Evolutionary conservation across 2,888 invertebrate species (phyloP).

Genomic region (Zele albiditarsus): DNA sequence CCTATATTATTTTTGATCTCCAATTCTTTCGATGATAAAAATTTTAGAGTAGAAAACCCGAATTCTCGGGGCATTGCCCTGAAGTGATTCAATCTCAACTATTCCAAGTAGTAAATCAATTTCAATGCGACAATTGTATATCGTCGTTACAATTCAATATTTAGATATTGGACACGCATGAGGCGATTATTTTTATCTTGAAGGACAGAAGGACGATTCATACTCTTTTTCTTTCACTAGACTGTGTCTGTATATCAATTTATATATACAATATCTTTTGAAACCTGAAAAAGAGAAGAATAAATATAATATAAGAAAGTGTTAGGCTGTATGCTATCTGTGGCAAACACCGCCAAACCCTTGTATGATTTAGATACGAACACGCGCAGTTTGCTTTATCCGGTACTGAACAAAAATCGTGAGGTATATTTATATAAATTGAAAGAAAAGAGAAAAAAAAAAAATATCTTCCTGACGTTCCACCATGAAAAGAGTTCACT

Average conservation of each 20-base stretch:
- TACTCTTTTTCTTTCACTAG: neutral
- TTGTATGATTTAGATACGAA: slow-evolving; percentile 63
- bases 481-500: neutral
- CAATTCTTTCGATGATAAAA: too few species aligned
- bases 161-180: neutral
- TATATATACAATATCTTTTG: slow-evolving; percentile 1
- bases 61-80: too few species aligned
- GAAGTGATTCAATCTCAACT: too few species aligned
- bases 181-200: neutral
- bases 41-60: too few species aligned
- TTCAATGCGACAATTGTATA: too few species aligned
- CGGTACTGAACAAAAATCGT: slow-evolving; percentile 32
- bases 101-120: too few species aligned
- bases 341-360: slow-evolving; percentile 63
- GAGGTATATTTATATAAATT: slow-evolving; percentile 19
- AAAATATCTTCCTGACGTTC: neutral
- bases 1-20: too few species aligned
- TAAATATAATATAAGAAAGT: slow-evolving; percentile 45
- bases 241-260: neutral
- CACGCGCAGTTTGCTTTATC: slow-evolving; percentile 41
- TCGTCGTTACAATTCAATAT: neutral
- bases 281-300: slow-evolving; percentile 7
- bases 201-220: neutral
- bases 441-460: neutral
- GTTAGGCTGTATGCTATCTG: slow-evolving; percentile 47